phyloP scores from a whole-genome alignment of 1,140 invertebrate species.

The Pinna nobilis region DNA sequence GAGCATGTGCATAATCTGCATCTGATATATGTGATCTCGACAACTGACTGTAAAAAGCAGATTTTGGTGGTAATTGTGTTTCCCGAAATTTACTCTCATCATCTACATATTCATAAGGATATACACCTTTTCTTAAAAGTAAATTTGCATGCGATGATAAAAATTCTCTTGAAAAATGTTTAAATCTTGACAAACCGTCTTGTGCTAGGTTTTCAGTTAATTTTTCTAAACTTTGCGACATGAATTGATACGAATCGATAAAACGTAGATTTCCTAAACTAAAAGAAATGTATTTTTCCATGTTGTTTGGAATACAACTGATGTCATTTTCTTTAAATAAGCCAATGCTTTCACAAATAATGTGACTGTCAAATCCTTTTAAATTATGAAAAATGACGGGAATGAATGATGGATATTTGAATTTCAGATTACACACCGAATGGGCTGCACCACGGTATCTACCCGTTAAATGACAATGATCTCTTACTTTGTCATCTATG shows the following conservation, averaged over 20 bases:
- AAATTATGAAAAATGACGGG: conserved; percentile 34
- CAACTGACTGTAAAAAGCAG: conserved; percentile 18
- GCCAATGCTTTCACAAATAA: conserved; percentile 2
- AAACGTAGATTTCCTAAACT: conserved; percentile 3
- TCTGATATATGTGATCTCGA: conserved; percentile 20
- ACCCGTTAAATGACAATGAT: conserved; percentile 30
- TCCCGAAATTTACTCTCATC: conserved; percentile 1
- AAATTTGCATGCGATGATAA: neutral
- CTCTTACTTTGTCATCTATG: conserved; percentile 23
- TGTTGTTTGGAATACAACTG: conserved; percentile 14
- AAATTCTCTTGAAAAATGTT: conserved; percentile 9
- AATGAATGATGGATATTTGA: conserved; percentile 13
- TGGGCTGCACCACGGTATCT: conserved; percentile 24
- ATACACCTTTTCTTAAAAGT: too few species aligned
- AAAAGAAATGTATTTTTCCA: conserved; percentile 29
- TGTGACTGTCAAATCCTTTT: conserved; percentile 8
- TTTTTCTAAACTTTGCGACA: conserved; percentile 51
- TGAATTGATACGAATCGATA: conserved; percentile 28
- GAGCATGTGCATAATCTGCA: conserved; percentile 54
- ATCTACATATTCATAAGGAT: conserved; percentile 23
- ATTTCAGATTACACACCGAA: conserved; percentile 15
- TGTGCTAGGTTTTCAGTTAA: conserved; percentile 21
- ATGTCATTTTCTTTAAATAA: conserved; percentile 33
- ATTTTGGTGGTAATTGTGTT: conserved; percentile 1
- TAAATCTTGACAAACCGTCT: conserved; percentile 3